phyloP scores from a whole-genome alignment of 2,113 vertebrate species.

The Alouatta palliata region DNA sequence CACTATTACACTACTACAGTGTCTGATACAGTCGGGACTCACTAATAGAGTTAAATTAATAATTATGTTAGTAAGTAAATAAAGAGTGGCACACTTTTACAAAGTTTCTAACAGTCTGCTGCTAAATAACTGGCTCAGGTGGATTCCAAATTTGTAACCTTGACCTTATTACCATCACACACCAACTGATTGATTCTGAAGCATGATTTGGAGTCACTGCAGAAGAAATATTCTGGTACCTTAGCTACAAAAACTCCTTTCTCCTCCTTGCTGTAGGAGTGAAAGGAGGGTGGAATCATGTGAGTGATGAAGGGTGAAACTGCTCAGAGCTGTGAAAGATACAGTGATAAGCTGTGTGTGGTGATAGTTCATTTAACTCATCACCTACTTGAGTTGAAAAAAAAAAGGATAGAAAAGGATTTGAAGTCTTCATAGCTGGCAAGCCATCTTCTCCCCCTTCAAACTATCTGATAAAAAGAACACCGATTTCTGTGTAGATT shows the following conservation, averaged over 20 bases:
- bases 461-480: background rate
- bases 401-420: background rate
- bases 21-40: background rate
- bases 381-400: background rate
- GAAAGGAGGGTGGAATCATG: background rate
- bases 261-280: background rate
- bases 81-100: background rate
- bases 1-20: background rate
- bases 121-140: background rate
- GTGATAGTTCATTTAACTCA: slow-evolving; percentile 14
- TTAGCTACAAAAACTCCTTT: background rate
- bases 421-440: background rate
- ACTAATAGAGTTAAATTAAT: background rate
- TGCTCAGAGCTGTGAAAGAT: slow-evolving; percentile 15
- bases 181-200: background rate
- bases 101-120: background rate
- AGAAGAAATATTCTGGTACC: background rate
- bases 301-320: background rate
- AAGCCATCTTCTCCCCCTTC: background rate
- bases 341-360: background rate
- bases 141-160: background rate
- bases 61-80: background rate
- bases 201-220: background rate
- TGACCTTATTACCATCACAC: background rate
- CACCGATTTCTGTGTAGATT: background rate